These are phyloP conservation scores for Urechis unicinctus DNA, from an alignment of 2,888 invertebrate species.

Conservation along the genomic window DNA sequence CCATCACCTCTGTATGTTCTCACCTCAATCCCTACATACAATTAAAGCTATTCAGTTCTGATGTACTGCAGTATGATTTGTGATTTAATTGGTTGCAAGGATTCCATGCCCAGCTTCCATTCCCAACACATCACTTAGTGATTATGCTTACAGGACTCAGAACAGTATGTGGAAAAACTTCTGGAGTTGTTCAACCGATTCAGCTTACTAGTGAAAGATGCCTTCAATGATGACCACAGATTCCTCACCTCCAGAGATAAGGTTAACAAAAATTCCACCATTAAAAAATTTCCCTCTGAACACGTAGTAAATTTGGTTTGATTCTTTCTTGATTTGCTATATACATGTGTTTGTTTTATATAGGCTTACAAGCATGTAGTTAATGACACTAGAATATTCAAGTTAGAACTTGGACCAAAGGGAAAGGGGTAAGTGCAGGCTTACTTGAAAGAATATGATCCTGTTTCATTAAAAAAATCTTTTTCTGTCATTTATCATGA, in stretches of 20 bases:
- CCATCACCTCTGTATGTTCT: constrained; percentile 68
- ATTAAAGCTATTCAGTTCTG: no score
- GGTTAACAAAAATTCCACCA: constrained; percentile 34
- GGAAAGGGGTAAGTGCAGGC: constrained; percentile 52
- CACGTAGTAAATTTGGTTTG: not conserved
- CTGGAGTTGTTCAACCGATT: constrained; percentile 88
- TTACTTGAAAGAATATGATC: no score
- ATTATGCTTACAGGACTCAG: constrained; percentile 65
- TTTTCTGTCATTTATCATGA: no score
- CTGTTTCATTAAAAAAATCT: no score
- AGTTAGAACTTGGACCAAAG: constrained; percentile 57
- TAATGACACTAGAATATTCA: constrained; percentile 88
- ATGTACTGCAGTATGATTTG: no score
- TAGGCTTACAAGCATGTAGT: constrained; percentile 91
- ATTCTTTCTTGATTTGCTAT: not conserved
- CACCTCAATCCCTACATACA: no score
- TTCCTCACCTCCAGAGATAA: constrained; percentile 97
- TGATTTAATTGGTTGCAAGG: not conserved
- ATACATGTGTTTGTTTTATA: constrained; percentile 13
- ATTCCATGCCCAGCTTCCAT: not conserved
- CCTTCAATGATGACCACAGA: constrained; percentile 92
- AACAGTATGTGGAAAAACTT: constrained; percentile 94
- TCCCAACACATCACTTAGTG: no score
- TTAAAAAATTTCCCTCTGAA: no score
- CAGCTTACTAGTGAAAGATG: constrained; percentile 83